phyloP scores from a whole-genome alignment of 2,888 invertebrate genomes.

The Venusia cambrica region DNA sequence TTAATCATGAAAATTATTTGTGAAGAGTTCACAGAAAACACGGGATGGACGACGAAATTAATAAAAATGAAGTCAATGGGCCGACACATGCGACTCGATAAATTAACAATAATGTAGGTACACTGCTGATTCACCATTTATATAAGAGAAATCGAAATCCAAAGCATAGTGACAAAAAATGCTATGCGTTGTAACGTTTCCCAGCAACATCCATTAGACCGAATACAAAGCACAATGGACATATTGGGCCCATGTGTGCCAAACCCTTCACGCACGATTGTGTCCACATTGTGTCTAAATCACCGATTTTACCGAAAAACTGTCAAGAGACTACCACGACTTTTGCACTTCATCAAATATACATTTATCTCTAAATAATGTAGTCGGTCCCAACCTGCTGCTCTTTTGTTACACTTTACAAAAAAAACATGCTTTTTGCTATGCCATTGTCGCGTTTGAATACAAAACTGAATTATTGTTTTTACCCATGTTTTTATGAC shows the following conservation, averaged over 20 bases:
- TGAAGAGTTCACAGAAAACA: too few species aligned
- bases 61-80: slow-evolving; percentile 2
- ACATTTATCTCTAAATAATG: slow-evolving; percentile 70
- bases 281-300: slow-evolving; percentile 58
- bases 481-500: slow-evolving; percentile 52
- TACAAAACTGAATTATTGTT: slow-evolving; percentile 67
- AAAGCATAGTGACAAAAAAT: slow-evolving; percentile 33
- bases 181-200: slow-evolving; percentile 36
- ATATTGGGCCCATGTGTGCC: slow-evolving; percentile 74
- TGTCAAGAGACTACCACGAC: slow-evolving; percentile 64
- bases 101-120: slow-evolving; percentile 7
- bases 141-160: slow-evolving; percentile 28
- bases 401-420: slow-evolving; percentile 49
- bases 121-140: slow-evolving; percentile 29
- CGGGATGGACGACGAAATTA: too few species aligned
- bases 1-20: too few species aligned
- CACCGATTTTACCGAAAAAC: slow-evolving; percentile 57
- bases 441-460: slow-evolving; percentile 50
- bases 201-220: slow-evolving; percentile 59
- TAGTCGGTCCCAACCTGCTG: slow-evolving; percentile 59
- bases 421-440: slow-evolving; percentile 50
- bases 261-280: slow-evolving; percentile 62
- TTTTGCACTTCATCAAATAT: slow-evolving; percentile 80
- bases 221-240: slow-evolving; percentile 60
- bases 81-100: slow-evolving; percentile 4